These are phyloP conservation scores for Thamnophis sirtalis DNA, from an alignment of 2,113 vertebrate genomes.

Conservation along the genomic window DNA sequence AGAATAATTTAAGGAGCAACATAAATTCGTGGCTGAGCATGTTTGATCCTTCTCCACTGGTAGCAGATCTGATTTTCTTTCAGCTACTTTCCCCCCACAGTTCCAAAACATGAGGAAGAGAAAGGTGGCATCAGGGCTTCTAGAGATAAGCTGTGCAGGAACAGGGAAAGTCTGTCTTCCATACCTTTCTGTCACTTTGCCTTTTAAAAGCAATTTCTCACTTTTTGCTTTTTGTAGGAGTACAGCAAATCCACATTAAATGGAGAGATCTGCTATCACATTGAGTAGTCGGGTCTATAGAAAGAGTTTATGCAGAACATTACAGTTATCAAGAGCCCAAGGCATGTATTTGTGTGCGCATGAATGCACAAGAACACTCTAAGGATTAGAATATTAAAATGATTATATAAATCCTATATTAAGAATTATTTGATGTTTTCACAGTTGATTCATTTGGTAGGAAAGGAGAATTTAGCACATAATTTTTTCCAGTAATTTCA, in stretches of 20 bases:
- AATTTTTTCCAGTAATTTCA: background rate
- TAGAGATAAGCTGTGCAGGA: background rate
- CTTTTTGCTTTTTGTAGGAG: background rate
- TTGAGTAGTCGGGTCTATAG: background rate
- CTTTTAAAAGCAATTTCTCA: background rate
- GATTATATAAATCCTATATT: slow-evolving; percentile 4
- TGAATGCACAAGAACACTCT: background rate
- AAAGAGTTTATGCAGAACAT: background rate
- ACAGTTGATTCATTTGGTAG: background rate
- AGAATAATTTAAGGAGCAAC: background rate
- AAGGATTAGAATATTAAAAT: slow-evolving; percentile 9
- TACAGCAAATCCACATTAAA: background rate
- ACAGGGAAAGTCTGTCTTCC: background rate
- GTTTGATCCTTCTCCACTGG: background rate
- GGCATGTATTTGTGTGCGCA: too few species aligned
- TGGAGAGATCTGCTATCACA: background rate
- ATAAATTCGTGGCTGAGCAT: background rate
- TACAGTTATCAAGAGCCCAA: background rate
- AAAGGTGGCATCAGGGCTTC: background rate
- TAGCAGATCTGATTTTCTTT: background rate
- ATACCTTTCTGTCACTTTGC: background rate
- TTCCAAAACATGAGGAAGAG: background rate
- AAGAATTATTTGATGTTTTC: slow-evolving; percentile 12
- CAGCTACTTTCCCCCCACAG: too few species aligned
- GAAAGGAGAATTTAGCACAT: background rate